Evolutionary conservation across 2,797 vertebrate genomes (phyloP).

Genomic region (Psittacula echo): DNA sequence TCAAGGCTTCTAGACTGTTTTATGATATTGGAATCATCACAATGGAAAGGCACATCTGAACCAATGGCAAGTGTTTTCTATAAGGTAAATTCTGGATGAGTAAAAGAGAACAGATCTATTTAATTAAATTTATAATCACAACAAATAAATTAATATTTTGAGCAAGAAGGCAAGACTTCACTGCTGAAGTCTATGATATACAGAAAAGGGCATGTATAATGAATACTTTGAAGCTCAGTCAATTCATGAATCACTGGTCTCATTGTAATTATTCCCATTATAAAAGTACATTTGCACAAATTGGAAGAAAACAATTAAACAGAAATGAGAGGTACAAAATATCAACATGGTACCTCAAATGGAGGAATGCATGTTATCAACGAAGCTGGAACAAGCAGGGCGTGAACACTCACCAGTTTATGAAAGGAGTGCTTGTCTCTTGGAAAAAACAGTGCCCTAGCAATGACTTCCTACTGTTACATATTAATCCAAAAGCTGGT

Average conservation of each 20-base stretch:
- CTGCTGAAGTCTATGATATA: not conserved
- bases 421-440: not conserved
- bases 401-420: not conserved
- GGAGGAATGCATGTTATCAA: not conserved
- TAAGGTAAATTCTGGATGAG: slow-evolving; percentile 2
- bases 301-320: not conserved
- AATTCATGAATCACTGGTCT: not conserved
- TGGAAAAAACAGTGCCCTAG: not conserved
- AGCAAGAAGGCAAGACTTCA: not conserved
- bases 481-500: not conserved
- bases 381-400: not conserved
- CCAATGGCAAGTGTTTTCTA: not conserved
- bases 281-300: not conserved
- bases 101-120: not conserved
- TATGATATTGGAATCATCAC: not conserved
- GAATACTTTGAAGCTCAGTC: not conserved
- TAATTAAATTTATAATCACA: slow-evolving; percentile 10
- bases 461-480: not conserved
- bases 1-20: not conserved
- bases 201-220: not conserved
- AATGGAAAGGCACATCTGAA: not conserved
- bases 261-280: not conserved
- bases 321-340: not conserved
- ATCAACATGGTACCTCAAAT: not conserved
- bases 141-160: not conserved